A percentile compares a stretch with the other conserved stretches of the same genome.
Conservation (phyloP, 2,113 vertebrate genomes). For the Sphaerodactylus townsendi region DNA sequence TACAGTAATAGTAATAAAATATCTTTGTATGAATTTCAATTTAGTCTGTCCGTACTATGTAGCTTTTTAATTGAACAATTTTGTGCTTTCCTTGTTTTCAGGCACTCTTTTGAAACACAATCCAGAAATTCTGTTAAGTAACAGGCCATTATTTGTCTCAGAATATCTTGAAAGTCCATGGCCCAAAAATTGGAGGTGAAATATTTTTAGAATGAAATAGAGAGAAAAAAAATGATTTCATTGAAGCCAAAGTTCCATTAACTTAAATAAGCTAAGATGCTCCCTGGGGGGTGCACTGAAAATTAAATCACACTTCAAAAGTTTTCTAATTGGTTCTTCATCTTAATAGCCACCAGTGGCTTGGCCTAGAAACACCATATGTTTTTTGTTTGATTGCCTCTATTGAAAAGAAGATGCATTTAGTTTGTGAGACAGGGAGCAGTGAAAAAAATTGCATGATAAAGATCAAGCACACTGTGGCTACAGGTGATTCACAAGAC, state of each 20-base stretch:
- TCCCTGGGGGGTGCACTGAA: not conserved
- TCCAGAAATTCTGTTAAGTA: slow-evolving; percentile 35
- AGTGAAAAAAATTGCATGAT: not conserved
- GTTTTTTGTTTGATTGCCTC: not conserved
- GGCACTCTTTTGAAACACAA: not conserved
- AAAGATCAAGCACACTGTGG: not conserved
- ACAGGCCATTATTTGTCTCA: slow-evolving; percentile 2
- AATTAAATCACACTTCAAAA: slow-evolving; percentile 16
- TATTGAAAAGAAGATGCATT: accelerated
- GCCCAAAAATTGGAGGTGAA: slow-evolving; percentile 23
- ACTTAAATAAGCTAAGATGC: slow-evolving; percentile 11
- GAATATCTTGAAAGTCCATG: slow-evolving; percentile 32
- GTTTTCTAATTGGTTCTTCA: not conserved
- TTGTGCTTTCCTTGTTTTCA: not conserved
- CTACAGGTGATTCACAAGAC: not conserved
- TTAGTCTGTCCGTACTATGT: slow-evolving; percentile 18
- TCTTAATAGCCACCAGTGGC: not conserved
- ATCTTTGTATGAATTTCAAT: slow-evolving; percentile 18
- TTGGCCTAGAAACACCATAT: not conserved
- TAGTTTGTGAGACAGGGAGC: not conserved
- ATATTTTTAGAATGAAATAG: not conserved
- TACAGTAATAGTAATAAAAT: slow-evolving; percentile 21
- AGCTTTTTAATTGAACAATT: slow-evolving; percentile 1
- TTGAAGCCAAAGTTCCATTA: not conserved
- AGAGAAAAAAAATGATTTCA: not conserved